Evolutionary conservation across 2,888 invertebrate species (phyloP), one percentile per base, ranked within the genome.

Genomic region (Timema cristinae): DNA sequence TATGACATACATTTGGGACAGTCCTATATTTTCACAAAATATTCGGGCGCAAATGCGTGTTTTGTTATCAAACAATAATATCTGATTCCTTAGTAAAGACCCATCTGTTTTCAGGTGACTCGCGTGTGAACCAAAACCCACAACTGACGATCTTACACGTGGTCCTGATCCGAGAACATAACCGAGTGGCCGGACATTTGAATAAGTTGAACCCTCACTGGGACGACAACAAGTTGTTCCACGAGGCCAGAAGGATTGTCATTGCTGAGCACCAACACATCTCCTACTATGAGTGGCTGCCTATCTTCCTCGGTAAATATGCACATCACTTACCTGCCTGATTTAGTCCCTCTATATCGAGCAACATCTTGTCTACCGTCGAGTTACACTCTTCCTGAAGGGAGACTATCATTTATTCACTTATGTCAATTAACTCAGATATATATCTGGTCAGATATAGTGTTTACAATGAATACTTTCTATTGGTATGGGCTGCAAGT

Each of bases 191-290:
- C 0, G 81, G 82, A 2, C 84, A 84, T 5, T 80, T 95, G 49
- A 78, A 84, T 0, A 79, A 82, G 5, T 77, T 93, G 9, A 95
- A 96, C 84, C 91, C 92, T 0, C 85, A 86, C 66, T 92, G 92
- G 89, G 84, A 85, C 50, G 93, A 93, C 77, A 91, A 94, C 75
- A 84, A 83, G 1, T 79, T 92, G 0, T 95, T 88, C 81, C 86
- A 90, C 81, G 93, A 94, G 81, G 82, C 91, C 0, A 86, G 92
- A 71, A 85, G 90, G 76, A 90, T 94, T 71, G 81, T 90, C 6
- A 89, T 89, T 71, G 94, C 93, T 0, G 88, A 91, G 81, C 84
- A 90, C 79, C 95, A 94, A 82, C 90, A 93, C 73, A 89, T 94
- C 69, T 84, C 89, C 6, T 94, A 92, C 80, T 90, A 90, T 78